A percentile compares a stretch with the other conserved stretches of the same genome.
phyloP scores from a whole-genome alignment of 2,797 vertebrate species.

The Sorex maritimensis region DNA sequence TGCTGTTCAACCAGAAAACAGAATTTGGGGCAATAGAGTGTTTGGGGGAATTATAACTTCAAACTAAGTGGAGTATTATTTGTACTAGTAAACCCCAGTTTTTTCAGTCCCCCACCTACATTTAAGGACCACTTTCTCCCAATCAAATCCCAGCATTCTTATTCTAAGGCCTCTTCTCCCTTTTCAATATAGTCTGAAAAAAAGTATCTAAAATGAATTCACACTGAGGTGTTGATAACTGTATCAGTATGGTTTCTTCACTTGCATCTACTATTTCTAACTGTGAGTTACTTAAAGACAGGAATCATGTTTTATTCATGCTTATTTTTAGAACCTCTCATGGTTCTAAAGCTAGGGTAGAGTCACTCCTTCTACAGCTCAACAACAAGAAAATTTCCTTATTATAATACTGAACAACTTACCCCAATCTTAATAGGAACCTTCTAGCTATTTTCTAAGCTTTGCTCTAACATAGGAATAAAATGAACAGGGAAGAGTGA shows the following conservation, averaged over 20 bases:
- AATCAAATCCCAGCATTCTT: constrained; percentile 20
- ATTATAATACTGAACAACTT: constrained; percentile 31
- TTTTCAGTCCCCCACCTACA: not conserved
- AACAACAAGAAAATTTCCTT: constrained; percentile 46
- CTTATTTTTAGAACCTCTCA: constrained; percentile 67
- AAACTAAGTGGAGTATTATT: constrained; percentile 32
- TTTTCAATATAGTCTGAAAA: constrained; percentile 70
- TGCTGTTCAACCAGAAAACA: not conserved
- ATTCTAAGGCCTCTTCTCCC: not conserved
- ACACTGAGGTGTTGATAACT: constrained; percentile 80
- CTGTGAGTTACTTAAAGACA: constrained; percentile 77
- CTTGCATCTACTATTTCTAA: constrained; percentile 63
- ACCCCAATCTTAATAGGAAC: constrained; percentile 35
- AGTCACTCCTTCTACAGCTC: constrained; percentile 40
- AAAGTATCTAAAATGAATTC: constrained; percentile 78
- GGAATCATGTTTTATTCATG: constrained; percentile 81
- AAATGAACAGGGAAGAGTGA: constrained; percentile 36
- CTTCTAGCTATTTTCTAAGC: constrained; percentile 37
- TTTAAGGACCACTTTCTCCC: constrained; percentile 36
- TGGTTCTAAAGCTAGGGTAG: constrained; percentile 48
- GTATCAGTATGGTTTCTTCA: constrained; percentile 69
- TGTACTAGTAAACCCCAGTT: not conserved
- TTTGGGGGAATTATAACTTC: constrained; percentile 53
- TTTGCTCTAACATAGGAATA: constrained; percentile 34
- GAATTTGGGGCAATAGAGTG: not conserved